Evolutionary conservation across 2,888 invertebrate species (phyloP).

Genomic region (Morinoia aosen): DNA sequence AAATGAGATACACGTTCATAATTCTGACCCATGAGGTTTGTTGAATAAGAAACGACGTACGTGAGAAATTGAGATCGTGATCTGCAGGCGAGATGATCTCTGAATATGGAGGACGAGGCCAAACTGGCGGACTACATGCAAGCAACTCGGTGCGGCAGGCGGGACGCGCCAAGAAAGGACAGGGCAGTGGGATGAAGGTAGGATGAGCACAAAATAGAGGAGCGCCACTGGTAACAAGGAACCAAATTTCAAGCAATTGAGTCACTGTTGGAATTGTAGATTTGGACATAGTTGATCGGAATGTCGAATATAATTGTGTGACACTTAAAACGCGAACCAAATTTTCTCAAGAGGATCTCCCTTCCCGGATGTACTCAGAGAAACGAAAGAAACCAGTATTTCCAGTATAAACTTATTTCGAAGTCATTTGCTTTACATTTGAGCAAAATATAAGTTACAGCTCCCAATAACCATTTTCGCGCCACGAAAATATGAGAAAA

Average conservation of each 20-base stretch:
- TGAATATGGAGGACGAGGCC: background rate
- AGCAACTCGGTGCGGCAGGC: background rate
- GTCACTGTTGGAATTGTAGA: background rate
- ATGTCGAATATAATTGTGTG: background rate
- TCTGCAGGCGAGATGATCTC: conserved; percentile 17
- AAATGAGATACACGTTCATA: conserved; percentile 1
- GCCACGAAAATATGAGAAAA: no score
- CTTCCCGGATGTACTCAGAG: no score
- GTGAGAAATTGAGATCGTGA: conserved; percentile 17
- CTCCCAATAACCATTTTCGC: no score
- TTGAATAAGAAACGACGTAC: conserved; percentile 12
- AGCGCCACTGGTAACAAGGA: background rate
- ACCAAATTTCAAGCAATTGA: background rate
- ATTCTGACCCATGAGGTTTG: background rate
- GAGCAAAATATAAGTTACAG: no score
- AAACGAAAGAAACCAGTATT: no score
- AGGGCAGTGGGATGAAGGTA: background rate
- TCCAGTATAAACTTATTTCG: no score
- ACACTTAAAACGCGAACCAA: background rate
- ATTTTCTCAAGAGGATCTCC: no score
- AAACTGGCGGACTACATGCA: background rate
- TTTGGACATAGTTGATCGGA: background rate
- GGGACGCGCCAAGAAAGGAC: background rate
- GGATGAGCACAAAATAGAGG: background rate
- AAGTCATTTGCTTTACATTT: no score